phyloP scores from a whole-genome alignment of 2,797 vertebrate genomes.

The Tiaroga cobitis region DNA sequence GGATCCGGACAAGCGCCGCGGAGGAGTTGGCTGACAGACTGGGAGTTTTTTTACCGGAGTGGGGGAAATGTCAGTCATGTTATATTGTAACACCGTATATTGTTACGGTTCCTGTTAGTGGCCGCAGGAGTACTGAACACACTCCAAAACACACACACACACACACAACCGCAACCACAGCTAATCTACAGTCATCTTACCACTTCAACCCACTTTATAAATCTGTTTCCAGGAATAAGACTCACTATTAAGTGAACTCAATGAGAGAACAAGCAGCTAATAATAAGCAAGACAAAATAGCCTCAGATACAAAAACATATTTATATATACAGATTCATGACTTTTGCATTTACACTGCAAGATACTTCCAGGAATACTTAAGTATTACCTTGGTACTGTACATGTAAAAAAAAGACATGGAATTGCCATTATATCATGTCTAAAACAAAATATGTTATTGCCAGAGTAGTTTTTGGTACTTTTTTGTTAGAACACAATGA shows the following conservation, averaged over 20 bases:
- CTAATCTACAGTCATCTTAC: conserved; percentile 22
- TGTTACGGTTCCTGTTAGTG: conserved; percentile 19
- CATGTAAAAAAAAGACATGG: conserved; percentile 39
- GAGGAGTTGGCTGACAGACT: conserved; percentile 28
- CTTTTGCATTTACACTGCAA: not conserved
- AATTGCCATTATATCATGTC: conserved; percentile 10
- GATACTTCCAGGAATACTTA: not conserved
- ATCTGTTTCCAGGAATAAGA: conserved; percentile 19
- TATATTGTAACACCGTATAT: conserved; percentile 1
- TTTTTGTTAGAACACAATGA: conserved; percentile 1
- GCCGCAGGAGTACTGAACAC: conserved; percentile 15
- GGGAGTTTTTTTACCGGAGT: conserved; percentile 35
- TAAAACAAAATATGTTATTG: conserved; percentile 6
- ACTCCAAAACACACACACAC: conserved; percentile 48
- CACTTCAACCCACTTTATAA: conserved; percentile 17
- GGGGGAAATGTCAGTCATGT: conserved; percentile 19
- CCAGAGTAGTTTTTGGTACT: conserved; percentile 22
- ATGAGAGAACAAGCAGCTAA: not conserved
- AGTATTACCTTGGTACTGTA: not conserved
- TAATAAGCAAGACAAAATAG: not conserved
- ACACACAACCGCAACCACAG: conserved; percentile 59
- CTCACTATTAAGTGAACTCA: not conserved
- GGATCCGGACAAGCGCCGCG: not conserved
- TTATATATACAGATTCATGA: not conserved
- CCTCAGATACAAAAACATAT: not conserved